Conservation (phyloP, 2,888 invertebrate genomes). For the Drosophila barbarae region DNA sequence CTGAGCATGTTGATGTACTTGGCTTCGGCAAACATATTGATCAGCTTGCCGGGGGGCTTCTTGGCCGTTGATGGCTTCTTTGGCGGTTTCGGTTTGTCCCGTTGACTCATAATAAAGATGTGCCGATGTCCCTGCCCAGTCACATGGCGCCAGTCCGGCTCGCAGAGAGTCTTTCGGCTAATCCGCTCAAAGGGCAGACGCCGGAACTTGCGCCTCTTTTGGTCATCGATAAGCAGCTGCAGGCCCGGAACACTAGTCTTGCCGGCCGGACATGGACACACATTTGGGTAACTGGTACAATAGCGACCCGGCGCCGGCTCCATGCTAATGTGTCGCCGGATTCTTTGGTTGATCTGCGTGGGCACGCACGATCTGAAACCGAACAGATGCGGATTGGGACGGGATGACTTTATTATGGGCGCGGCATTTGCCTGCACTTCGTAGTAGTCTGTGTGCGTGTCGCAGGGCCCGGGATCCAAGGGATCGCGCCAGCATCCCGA, state of each 20-base stretch:
- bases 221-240: slow-evolving; percentile 62
- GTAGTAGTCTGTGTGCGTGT: slow-evolving; percentile 48
- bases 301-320: slow-evolving; percentile 75
- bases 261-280: slow-evolving; percentile 58
- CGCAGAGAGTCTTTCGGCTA: slow-evolving; percentile 37
- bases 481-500: slow-evolving; percentile 66
- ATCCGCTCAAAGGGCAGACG: slow-evolving; percentile 57
- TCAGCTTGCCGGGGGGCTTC: slow-evolving; percentile 49
- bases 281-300: slow-evolving; percentile 53
- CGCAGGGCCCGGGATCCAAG: slow-evolving; percentile 65
- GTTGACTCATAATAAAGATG: slow-evolving; percentile 56
- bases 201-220: slow-evolving; percentile 73
- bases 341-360: slow-evolving; percentile 22
- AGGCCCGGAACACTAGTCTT: slow-evolving; percentile 54
- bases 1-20: slow-evolving; percentile 73
- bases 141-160: slow-evolving; percentile 71
- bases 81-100: slow-evolving; percentile 39
- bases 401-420: not conserved
- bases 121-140: slow-evolving; percentile 62
- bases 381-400: slow-evolving; percentile 57
- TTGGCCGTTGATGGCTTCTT: slow-evolving; percentile 31
- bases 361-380: slow-evolving; percentile 63
- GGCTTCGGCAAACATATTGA: slow-evolving; percentile 63
- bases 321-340: slow-evolving; percentile 55
- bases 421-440: slow-evolving; percentile 27